Evolutionary conservation across 1,140 invertebrate genomes (phyloP).

Genomic region (Eriocheir sinensis): DNA sequence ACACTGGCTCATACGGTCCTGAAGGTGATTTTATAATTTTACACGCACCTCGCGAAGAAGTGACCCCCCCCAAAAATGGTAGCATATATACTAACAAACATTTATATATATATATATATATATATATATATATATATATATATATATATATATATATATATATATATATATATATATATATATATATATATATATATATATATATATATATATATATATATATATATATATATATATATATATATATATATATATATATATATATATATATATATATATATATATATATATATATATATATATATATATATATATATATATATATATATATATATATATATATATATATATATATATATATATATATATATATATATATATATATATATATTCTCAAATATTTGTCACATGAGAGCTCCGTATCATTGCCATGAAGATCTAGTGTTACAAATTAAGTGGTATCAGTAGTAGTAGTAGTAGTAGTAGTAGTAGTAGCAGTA

Average conservation of each 20-base stretch:
- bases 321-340: slow-evolving; percentile 28
- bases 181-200: slow-evolving; percentile 5
- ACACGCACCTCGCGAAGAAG: too few species aligned
- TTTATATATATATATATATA: too few species aligned
- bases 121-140: neutral
- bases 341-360: neutral
- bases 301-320: slow-evolving; percentile 28
- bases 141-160: slow-evolving; percentile 29
- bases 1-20: too few species aligned
- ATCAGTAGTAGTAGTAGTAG: neutral
- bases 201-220: slow-evolving; percentile 14
- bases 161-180: slow-evolving; percentile 25
- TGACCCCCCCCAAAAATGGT: too few species aligned
- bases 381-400: neutral
- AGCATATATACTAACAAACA: neutral
- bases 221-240: slow-evolving; percentile 14
- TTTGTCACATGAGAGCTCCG: neutral
- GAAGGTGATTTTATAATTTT: too few species aligned
- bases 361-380: neutral
- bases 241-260: neutral
- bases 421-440: neutral
- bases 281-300: slow-evolving; percentile 17
- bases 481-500: neutral
- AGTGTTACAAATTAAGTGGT: neutral
- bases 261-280: neutral